Evolutionary conservation across 2,113 vertebrate species (phyloP), one percentile per base, ranked within the genome.

Genomic region (Oreocharis arfaki): DNA sequence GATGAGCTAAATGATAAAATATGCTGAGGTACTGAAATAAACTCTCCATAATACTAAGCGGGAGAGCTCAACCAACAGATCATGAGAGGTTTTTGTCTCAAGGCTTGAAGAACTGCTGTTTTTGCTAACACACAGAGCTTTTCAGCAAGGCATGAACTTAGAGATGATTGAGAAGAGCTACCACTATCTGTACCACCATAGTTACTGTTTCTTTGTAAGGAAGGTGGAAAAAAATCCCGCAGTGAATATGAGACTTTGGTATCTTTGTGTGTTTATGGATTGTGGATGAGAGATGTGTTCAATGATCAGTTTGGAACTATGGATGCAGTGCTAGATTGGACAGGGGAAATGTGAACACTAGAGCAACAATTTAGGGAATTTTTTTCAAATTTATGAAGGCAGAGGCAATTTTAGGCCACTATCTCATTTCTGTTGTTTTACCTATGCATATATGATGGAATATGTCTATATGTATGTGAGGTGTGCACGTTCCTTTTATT

Each of bases 301-400:
- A 26, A 33, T 33, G 27, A 10, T 60, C 35, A 41, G 1, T 14
- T 9, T 71, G 88, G 22, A 52, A 60, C 27, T 78, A 0, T 60
- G 20, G 17, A 10, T 16, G 9, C 16, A 42, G 33, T 50, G 46
- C 21, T 53, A 4, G 11, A 7, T 76, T 64, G 35, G 49, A 33
- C 3, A 7, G 50, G 13, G 22, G 7, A 63, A 41, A 30, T 18
- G 14, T 39, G 30, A 77, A 17, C 0, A 0, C 10, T 87, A 5
- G 16, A 37, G 32, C 9, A 87, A 57, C 30, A 84, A 33, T n/a
- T n/a, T 59, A 18, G 15, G 49, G 16, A 30, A 15, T 56, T 74
- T 24, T 24, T 4, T 53, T 86, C 10, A 24, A 20, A 11, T 59
- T 75, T 52, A 5, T 39, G 49, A 52, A 39, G 22, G 7, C 7